Conservation (phyloP, 37 sponge, comb jelly and placozoan species). For the Beroe ovata region DNA sequence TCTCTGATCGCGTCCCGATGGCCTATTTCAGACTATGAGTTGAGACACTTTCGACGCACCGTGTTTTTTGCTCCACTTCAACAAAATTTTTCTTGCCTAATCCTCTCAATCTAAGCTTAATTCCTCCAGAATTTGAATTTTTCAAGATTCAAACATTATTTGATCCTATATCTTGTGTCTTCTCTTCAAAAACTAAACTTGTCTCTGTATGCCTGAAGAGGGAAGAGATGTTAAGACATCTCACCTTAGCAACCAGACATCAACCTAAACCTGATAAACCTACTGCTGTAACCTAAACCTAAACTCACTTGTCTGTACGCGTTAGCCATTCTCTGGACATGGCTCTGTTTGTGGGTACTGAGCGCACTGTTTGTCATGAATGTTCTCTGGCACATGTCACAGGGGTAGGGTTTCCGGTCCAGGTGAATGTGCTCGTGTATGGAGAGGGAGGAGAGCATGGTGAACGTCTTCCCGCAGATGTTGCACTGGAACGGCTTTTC, state of each 20-base stretch:
- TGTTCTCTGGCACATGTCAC: constrained; percentile 65
- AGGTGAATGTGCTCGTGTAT: constrained; percentile 67
- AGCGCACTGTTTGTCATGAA: constrained; percentile 60
- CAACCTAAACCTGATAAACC: neutral
- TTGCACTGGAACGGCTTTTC: constrained; percentile 66
- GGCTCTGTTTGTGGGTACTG: constrained; percentile 60
- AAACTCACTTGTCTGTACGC: constrained; percentile 58
- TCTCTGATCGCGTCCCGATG: no score
- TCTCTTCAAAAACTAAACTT: constrained; percentile 46
- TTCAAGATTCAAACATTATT: no score
- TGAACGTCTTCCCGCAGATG: constrained; percentile 56
- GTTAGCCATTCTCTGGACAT: constrained; percentile 63
- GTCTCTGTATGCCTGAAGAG: constrained; percentile 61
- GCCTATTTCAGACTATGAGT: no score
- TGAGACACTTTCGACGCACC: no score
- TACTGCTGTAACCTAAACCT: neutral
- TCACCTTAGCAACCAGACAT: neutral
- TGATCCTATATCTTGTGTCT: no score
- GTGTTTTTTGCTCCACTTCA: neutral
- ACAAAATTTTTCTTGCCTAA: neutral
- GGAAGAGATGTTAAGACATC: no score
- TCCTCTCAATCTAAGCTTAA: neutral
- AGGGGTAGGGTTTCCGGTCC: constrained; percentile 52
- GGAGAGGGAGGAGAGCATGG: constrained; percentile 58
- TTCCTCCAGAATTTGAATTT: neutral